Evolutionary conservation across 2,888 invertebrate genomes (phyloP).

Genomic region (Holacanthella duospinosa): DNA sequence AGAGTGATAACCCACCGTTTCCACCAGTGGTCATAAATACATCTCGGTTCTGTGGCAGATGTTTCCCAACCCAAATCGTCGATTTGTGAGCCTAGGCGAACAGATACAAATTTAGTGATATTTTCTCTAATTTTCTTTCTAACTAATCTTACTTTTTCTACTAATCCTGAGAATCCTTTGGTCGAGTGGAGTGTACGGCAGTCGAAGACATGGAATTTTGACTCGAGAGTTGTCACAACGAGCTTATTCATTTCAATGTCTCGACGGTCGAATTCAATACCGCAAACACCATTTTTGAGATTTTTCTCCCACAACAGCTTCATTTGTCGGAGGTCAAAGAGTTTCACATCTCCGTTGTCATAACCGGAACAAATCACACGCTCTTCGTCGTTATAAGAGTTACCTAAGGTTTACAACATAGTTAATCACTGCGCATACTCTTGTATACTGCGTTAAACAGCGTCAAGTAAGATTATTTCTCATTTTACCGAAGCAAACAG

Average conservation of each 20-base stretch:
- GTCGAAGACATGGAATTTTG: slow-evolving; percentile 80
- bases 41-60: slow-evolving; percentile 88
- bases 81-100: slow-evolving; percentile 51
- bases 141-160: slow-evolving; percentile 52
- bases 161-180: slow-evolving; percentile 64
- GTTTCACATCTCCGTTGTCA: slow-evolving; percentile 90
- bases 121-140: not conserved
- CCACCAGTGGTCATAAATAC: slow-evolving; percentile 85
- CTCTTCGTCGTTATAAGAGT: slow-evolving; percentile 76
- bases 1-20: slow-evolving; percentile 76
- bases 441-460: not conserved
- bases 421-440: not conserved
- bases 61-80: slow-evolving; percentile 78
- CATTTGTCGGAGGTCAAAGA: slow-evolving; percentile 81
- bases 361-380: slow-evolving; percentile 82
- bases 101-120: slow-evolving; percentile 8
- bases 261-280: slow-evolving; percentile 75
- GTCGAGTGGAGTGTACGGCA: slow-evolving; percentile 74
- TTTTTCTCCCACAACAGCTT: slow-evolving; percentile 80
- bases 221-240: slow-evolving; percentile 80
- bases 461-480: not conserved
- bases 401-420: slow-evolving; percentile 45
- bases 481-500: slow-evolving; percentile 64
- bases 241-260: slow-evolving; percentile 93
- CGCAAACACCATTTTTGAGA: slow-evolving; percentile 69